phyloP scores from a whole-genome alignment of 2,113 vertebrate genomes.

The Cnemophilus loriae region DNA sequence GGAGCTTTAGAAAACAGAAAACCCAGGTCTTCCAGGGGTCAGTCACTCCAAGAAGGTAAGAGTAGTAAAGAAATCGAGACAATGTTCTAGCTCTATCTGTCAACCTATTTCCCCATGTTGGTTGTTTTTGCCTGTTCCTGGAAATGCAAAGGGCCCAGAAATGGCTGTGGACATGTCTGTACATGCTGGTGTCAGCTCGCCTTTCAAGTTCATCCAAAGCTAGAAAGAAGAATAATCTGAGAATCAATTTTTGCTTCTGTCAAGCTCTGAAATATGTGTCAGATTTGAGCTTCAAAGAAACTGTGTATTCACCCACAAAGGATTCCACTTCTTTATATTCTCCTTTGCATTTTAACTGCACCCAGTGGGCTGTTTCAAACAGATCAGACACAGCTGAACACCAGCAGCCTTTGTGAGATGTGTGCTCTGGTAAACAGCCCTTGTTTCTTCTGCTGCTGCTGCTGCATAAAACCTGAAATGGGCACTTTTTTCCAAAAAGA shows the following conservation, averaged over 20 bases:
- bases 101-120: not conserved
- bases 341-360: conserved; percentile 16
- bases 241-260: conserved; percentile 19
- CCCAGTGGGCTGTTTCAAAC: not conserved
- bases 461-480: not conserved
- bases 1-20: not conserved
- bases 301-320: not conserved
- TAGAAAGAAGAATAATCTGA: not conserved
- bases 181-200: not conserved
- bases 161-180: not conserved
- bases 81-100: not conserved
- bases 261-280: conserved; percentile 3
- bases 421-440: not conserved
- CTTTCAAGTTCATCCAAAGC: not conserved
- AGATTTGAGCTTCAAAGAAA: not conserved
- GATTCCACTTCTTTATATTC: not conserved
- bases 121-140: not conserved
- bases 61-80: not conserved
- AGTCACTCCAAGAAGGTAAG: not conserved
- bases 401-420: not conserved
- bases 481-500: not conserved
- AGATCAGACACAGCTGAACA: not conserved
- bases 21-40: not conserved
- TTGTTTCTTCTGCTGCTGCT: not conserved
- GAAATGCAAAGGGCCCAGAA: not conserved